phyloP scores from a whole-genome alignment of 2,113 vertebrate genomes.

The Mormyrus iriodes region DNA sequence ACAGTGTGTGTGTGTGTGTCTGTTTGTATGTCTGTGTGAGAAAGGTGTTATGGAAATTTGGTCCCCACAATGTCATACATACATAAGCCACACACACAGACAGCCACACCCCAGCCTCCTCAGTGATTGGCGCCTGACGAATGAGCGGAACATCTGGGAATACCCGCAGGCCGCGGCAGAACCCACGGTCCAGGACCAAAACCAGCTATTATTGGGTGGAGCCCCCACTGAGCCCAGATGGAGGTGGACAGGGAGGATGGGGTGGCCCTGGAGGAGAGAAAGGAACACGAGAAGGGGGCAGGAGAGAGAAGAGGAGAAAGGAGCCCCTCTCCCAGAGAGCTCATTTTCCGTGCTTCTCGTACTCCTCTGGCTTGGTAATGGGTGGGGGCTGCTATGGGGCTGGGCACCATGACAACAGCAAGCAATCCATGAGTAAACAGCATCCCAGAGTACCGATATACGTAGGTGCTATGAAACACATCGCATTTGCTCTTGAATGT shows the following conservation, averaged over 20 bases:
- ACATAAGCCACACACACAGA: not conserved
- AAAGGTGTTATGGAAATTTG: not conserved
- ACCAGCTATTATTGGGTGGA: not conserved
- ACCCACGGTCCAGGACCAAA: not conserved
- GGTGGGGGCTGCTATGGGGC: not conserved
- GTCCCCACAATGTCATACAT: not conserved
- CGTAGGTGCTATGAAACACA: not conserved
- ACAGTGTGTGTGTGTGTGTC: not conserved
- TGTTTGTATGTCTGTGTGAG: not conserved
- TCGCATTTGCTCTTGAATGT: not conserved
- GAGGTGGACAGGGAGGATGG: not conserved
- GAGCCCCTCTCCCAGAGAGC: not conserved
- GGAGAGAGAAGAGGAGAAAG: not conserved
- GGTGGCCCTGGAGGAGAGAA: not conserved
- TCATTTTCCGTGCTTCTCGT: not conserved
- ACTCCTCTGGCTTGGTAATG: not conserved
- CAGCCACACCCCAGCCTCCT: not conserved
- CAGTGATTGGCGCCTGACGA: not conserved
- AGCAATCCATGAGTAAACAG: not conserved
- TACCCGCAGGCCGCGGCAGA: not conserved
- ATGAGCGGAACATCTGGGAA: not conserved
- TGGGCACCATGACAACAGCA: constrained; percentile 7
- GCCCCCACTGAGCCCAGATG: not conserved
- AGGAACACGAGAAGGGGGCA: not conserved
- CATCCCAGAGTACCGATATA: not conserved